These are phyloP conservation scores for Antechinus flavipes DNA, from an alignment of 2,113 vertebrate species.

Conservation along the genomic window DNA sequence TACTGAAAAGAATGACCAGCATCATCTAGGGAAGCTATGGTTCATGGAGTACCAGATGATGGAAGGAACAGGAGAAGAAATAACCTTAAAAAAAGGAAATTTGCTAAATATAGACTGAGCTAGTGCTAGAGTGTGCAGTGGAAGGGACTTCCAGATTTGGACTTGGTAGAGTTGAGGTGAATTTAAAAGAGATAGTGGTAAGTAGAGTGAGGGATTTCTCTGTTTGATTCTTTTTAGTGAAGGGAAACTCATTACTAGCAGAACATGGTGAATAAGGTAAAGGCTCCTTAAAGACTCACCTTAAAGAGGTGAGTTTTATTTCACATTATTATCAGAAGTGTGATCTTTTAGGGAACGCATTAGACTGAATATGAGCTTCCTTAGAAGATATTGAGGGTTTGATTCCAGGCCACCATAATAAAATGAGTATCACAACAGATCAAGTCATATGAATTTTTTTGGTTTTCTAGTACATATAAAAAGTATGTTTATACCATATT, in stretches of 20 bases:
- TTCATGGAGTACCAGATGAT: background rate
- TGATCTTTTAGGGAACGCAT: background rate
- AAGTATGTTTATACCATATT: background rate
- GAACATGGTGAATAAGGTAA: background rate
- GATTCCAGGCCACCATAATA: background rate
- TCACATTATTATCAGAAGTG: background rate
- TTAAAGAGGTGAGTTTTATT: background rate
- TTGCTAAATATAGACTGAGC: background rate
- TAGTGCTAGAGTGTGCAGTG: background rate
- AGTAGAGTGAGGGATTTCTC: background rate
- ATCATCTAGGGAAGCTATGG: background rate
- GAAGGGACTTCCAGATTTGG: background rate
- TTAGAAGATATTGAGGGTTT: background rate
- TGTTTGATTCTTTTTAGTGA: background rate
- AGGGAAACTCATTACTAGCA: background rate
- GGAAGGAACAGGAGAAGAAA: background rate
- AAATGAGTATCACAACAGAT: background rate
- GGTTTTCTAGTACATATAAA: background rate
- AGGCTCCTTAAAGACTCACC: background rate
- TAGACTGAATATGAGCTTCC: background rate
- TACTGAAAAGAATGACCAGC: background rate
- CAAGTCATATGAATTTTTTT: background rate
- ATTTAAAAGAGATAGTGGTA: background rate
- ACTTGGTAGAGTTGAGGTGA: background rate
- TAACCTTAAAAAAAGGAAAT: background rate